Evolutionary conservation across 2,888 invertebrate genomes (phyloP).

Genomic region (Acanthosepion esculentum): DNA sequence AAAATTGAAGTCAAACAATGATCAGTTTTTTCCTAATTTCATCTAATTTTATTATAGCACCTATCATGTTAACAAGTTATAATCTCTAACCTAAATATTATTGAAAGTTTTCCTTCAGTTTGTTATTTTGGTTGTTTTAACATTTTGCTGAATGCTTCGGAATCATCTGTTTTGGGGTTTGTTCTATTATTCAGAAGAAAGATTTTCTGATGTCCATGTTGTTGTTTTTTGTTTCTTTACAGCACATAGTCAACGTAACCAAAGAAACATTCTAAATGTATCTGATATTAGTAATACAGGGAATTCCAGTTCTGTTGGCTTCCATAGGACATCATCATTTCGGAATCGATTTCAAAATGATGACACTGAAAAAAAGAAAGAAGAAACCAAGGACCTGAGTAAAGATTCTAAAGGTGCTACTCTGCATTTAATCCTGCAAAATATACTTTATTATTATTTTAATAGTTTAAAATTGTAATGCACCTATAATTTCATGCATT

Average conservation of each 20-base stretch:
- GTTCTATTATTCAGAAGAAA: neutral
- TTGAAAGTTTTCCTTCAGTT: neutral
- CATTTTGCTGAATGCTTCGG: neutral
- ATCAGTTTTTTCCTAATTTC: no score
- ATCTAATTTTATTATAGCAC: no score
- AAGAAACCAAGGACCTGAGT: conserved; percentile 55
- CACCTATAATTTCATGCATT: neutral
- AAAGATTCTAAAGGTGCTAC: conserved; percentile 52
- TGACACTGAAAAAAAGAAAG: conserved; percentile 51
- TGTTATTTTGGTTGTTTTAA: neutral
- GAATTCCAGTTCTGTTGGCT: conserved; percentile 38
- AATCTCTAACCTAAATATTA: no score
- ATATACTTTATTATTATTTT: conserved; percentile 4
- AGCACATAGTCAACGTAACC: conserved; percentile 46
- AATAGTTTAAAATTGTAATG: neutral
- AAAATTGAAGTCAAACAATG: no score
- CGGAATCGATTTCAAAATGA: conserved; percentile 47
- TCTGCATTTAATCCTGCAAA: neutral
- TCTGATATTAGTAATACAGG: conserved; percentile 47
- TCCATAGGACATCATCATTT: conserved; percentile 40
- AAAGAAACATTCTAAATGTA: conserved; percentile 48
- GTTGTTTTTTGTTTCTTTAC: conserved; percentile 41
- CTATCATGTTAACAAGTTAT: no score
- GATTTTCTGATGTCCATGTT: neutral
- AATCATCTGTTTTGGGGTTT: neutral